Evolutionary conservation across 2,797 vertebrate genomes (phyloP), one percentile per base, ranked within the genome.

Genomic region (Nannoperca australis): DNA sequence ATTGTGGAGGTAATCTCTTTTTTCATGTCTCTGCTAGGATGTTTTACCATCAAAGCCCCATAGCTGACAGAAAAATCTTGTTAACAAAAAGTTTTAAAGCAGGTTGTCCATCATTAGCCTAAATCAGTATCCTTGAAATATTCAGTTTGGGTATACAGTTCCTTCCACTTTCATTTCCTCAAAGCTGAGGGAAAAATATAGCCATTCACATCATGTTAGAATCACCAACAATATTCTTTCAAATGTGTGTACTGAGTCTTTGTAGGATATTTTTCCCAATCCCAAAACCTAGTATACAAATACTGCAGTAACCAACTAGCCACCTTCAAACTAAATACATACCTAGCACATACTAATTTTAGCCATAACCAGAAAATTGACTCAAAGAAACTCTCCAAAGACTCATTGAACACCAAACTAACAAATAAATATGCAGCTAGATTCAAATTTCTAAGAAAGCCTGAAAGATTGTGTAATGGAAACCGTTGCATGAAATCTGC

Each of bases 1-100:
- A 80, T 63, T 81, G 65, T 70, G 56, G 53, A 60, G 63, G 70
- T 85, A 88, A 90, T 91, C 85, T 84, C n/a, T 64, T 81, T 79
- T 89, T 91, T 85, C 70, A 76, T 59, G 77, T 89, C 68, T 66
- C 66, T 63, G 53, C 66, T 40, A 47, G 67, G 79, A 83, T 82
- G 61, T 88, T 88, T 86, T 51, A 70, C 75, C 72, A 74, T 86
- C 55, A 83, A 85, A 84, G 78, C 70, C 42, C 34, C 13, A 60
- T 20, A 59, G 70, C 73, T 83, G 73, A 71, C 74, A 80, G 55
- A 40, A 70, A 83, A 74, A 81, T 78, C 44, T 59, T 54, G 36
- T 82, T 22, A 71, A 78, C 61, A 74, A 60, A 60, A 72, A 7
- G 36, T 67, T 61, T 75, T 50, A 79, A 83, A 84, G 83, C 68